These are phyloP conservation scores for Syngnathus floridae DNA, from an alignment of 2,113 vertebrate genomes.

Conservation along the genomic window DNA sequence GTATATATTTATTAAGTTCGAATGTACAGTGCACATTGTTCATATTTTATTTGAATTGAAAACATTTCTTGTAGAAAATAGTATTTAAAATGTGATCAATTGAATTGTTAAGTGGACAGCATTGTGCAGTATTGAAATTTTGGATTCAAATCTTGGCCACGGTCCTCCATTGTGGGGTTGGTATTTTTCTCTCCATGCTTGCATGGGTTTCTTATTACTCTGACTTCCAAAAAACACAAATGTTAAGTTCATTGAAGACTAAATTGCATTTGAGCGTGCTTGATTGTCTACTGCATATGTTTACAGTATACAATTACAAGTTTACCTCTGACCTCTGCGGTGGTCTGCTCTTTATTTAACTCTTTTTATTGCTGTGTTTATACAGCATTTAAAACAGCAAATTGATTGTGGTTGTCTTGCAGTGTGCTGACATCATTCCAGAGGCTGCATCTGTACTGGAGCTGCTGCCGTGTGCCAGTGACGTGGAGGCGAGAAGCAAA, in stretches of 20 bases:
- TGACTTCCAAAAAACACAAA: background rate
- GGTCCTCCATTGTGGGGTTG: too few relatives aligned
- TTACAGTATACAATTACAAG: too few relatives aligned
- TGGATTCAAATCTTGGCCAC: background rate
- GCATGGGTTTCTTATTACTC: too few relatives aligned
- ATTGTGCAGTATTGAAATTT: background rate
- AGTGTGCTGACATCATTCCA: slow-evolving; percentile 79
- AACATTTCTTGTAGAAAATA: background rate
- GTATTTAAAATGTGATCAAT: background rate
- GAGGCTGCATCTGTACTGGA: slow-evolving; percentile 75
- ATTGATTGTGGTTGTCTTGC: slow-evolving; percentile 41
- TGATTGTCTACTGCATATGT: too few relatives aligned
- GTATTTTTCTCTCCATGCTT: background rate
- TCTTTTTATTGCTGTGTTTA: background rate
- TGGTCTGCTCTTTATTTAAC: background rate
- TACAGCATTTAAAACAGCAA: slow-evolving; percentile 18
- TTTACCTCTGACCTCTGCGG: background rate
- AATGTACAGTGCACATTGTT: background rate
- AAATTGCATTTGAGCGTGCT: too few relatives aligned
- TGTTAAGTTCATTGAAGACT: background rate
- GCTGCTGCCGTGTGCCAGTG: slow-evolving; percentile 61
- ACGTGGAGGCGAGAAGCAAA: slow-evolving; percentile 50
- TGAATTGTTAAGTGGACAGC: background rate
- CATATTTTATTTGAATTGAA: background rate
- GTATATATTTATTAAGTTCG: background rate